Base-by-base conservation (phyloP, 2,888 invertebrate genomes). In the Tiliacea citrago region DNA sequence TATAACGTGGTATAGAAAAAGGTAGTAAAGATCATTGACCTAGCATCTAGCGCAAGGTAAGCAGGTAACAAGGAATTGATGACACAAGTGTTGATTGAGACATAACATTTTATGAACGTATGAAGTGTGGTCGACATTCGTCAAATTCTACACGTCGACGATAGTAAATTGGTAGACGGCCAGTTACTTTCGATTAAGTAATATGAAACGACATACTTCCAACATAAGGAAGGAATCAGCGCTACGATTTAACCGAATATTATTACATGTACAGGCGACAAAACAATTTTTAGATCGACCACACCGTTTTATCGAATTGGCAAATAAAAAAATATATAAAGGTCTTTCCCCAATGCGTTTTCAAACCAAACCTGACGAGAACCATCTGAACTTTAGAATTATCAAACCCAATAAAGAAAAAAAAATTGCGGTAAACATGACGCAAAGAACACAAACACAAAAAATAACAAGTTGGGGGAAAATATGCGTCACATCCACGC, bases 61-160 rank as follows among this genome's bases (percentile, higher is more conserved):
- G 51, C 79, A 72, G 73, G 83, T 81, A 76, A 77, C 58, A 73
- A 62, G 77, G 77, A 83, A 81, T 84, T 83, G 86, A 86, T 86
- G 87, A 80, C 61, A 73, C 70, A 77, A 82, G 65, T 57, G 77
- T 62, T 77, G 65, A 86, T 77, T 82, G 67, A 73, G 75, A 80
- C 73, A 77, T 71, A 62, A 82, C 67, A 65, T 71, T 82, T 55
- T 77, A 82, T 60, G 60, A 60, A 68, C 53, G 55, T 55, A 74
- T 68, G 29, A 24, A 47, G 61, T 21, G 10, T 66, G 45, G 51
- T 57, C 55, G 61, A 47, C 76, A 68, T 80, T 77, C 73, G 21
- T 73, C 73, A 78, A 82, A 77, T 77, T 42, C 60, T 68, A 73
- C 49, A 57, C 6, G 21, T 47, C 65, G 18, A 16, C 13, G 79